Conservation (phyloP, 2,113 vertebrate genomes). For the Petaurus breviceps region DNA sequence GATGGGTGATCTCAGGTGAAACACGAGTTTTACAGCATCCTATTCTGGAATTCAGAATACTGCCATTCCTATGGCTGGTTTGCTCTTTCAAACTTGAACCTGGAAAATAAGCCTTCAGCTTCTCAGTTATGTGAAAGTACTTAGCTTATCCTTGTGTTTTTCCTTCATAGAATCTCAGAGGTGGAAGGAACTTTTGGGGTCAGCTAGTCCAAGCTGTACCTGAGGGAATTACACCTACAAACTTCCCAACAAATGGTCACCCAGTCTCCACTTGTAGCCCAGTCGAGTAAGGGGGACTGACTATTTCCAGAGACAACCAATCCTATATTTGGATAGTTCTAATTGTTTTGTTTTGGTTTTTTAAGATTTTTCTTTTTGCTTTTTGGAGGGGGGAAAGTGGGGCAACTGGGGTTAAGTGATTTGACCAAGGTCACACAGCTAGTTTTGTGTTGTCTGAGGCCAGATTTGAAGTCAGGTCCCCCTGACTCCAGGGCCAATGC, state of each 20-base stretch:
- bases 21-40: neutral
- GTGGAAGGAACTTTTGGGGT: neutral
- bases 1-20: neutral
- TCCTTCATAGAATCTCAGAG: neutral
- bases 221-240: neutral
- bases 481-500: too few relatives aligned
- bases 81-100: neutral
- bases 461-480: too few relatives aligned
- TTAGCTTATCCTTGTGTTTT: neutral
- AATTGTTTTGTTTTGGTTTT: neutral
- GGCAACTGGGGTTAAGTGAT: too few relatives aligned
- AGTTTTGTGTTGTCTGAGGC: too few relatives aligned
- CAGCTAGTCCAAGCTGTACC: neutral
- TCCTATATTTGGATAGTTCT: neutral
- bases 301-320: neutral
- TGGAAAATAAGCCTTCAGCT: constrained; percentile 24
- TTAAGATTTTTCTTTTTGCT: too few relatives aligned
- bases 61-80: neutral
- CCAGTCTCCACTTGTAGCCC: neutral
- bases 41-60: neutral
- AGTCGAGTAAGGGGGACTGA: neutral
- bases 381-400: too few relatives aligned
- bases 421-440: too few relatives aligned
- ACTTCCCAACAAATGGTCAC: neutral
- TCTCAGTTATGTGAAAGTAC: neutral